Conservation (phyloP, 2,113 vertebrate genomes). For the Bothrops jararaca region DNA sequence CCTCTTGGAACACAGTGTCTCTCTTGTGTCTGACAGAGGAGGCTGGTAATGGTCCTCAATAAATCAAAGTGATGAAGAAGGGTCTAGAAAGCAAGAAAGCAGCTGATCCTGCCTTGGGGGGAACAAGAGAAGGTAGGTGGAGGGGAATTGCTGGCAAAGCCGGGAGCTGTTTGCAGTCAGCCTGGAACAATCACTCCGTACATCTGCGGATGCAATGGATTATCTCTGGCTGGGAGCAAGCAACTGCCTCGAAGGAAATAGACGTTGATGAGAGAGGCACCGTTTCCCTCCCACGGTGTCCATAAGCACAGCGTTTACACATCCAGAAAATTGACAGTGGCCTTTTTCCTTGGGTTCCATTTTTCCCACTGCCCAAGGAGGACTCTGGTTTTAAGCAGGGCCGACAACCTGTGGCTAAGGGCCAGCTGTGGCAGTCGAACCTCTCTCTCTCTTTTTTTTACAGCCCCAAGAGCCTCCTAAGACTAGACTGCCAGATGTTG, state of each 20-base stretch:
- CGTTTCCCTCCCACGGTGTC: not conserved
- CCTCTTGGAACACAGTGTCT: not conserved
- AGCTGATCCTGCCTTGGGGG: conserved; percentile 37
- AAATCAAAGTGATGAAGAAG: conserved; percentile 46
- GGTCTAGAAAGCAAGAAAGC: not conserved
- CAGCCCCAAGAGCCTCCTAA: not conserved
- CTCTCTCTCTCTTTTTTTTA: not conserved
- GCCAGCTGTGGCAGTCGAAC: not conserved
- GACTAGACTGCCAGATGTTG: not conserved
- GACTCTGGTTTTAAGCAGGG: not conserved
- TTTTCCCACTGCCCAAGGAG: not conserved
- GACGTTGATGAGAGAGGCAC: not conserved
- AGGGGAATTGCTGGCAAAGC: not conserved
- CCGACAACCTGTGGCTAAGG: not conserved
- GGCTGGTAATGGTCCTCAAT: not conserved
- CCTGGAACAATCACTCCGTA: conserved; percentile 1
- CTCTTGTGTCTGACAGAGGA: not conserved
- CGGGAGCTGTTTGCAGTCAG: not conserved
- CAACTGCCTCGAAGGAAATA: not conserved
- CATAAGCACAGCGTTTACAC: not conserved
- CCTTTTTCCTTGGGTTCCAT: not conserved
- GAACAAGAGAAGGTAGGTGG: not conserved
- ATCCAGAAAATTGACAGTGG: not conserved
- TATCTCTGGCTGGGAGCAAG: not conserved
- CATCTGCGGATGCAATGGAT: conserved; percentile 1